These are phyloP conservation scores for Prunella fulvescens DNA, from an alignment of 2,113 vertebrate genomes.

Conservation along the genomic window DNA sequence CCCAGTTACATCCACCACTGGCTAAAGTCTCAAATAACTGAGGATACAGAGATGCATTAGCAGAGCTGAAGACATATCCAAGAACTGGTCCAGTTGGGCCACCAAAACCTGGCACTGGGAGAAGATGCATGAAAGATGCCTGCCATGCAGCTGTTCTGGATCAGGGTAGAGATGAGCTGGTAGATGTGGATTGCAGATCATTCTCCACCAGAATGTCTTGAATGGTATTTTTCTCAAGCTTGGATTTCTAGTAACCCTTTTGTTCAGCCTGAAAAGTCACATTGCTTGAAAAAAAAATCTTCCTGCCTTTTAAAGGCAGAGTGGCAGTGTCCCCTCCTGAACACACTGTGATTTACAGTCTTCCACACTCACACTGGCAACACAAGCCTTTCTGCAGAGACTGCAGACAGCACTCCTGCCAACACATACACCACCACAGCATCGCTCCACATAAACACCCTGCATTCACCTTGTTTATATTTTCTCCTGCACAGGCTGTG, in stretches of 20 bases:
- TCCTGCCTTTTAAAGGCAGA: constrained; percentile 21
- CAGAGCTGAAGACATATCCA: neutral
- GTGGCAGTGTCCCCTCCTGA: constrained; percentile 33
- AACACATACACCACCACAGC: constrained; percentile 6
- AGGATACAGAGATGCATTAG: neutral
- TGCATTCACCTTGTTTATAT: constrained; percentile 26
- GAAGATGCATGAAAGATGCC: neutral
- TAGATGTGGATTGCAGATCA: neutral
- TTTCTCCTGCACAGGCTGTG: neutral
- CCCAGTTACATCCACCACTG: neutral
- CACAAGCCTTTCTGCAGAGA: neutral
- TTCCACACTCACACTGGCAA: neutral
- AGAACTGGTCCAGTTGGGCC: neutral
- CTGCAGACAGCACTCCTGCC: constrained; percentile 24
- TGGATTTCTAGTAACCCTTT: neutral
- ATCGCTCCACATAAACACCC: neutral
- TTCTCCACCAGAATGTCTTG: neutral
- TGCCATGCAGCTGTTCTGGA: neutral
- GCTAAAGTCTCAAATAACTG: neutral
- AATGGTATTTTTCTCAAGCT: neutral
- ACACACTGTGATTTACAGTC: constrained; percentile 36
- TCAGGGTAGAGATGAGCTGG: neutral
- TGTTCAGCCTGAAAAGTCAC: neutral
- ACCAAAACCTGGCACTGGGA: neutral
- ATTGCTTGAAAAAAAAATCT: neutral